A percentile compares a stretch with the other conserved stretches of the same genome.
phyloP scores from a whole-genome alignment of 23 tunicate species.

The Phallusia fumigata region DNA sequence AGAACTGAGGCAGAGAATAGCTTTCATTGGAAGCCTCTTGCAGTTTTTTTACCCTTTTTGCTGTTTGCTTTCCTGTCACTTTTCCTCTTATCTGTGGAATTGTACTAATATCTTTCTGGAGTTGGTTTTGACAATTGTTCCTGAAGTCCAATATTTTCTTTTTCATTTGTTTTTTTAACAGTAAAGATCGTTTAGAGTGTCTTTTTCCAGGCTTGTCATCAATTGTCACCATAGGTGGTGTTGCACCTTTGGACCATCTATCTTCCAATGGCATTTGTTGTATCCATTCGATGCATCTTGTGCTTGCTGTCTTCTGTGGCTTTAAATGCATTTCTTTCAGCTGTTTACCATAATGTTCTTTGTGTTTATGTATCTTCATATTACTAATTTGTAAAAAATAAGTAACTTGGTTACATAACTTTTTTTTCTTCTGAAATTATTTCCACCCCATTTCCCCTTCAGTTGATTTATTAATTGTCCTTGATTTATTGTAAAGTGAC shows the following conservation, averaged over 20 bases:
- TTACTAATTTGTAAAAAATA: too few species aligned
- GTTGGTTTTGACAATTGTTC: background rate
- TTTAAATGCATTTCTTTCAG: background rate
- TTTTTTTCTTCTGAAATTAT: too few species aligned
- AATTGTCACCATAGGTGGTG: background rate
- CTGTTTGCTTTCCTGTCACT: background rate
- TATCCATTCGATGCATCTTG: background rate
- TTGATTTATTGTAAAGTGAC: too few species aligned
- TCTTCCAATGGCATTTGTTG: background rate
- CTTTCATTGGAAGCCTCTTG: too few species aligned
- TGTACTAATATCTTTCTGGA: too few species aligned
- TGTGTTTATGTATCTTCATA: too few species aligned
- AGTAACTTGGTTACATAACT: too few species aligned
- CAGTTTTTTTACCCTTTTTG: background rate
- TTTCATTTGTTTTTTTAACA: background rate
- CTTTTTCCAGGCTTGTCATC: background rate
- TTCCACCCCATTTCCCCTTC: too few species aligned
- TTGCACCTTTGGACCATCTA: constrained; percentile 1
- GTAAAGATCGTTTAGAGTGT: background rate
- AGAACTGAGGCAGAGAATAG: background rate
- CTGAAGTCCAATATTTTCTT: background rate
- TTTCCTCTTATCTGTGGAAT: background rate
- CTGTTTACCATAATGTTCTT: too few species aligned
- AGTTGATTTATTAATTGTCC: too few species aligned
- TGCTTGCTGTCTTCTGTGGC: constrained; percentile 1